phyloP scores from a whole-genome alignment of 1,140 invertebrate species.

The Aphaenogaster rudis region DNA sequence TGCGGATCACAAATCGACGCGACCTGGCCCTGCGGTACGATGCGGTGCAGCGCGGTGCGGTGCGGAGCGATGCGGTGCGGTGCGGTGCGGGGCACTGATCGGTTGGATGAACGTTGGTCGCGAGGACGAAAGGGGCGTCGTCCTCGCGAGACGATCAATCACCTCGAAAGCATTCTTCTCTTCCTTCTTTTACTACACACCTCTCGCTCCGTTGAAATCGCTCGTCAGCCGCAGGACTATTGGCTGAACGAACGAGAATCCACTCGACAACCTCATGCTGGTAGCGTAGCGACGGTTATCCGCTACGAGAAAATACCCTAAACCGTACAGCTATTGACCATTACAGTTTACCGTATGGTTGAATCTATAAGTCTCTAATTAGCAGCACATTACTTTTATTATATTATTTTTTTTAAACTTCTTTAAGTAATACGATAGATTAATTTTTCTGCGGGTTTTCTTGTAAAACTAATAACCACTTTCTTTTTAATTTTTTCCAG shows the following conservation, averaged over 20 bases:
- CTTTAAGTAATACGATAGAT: background rate
- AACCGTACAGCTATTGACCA: constrained; percentile 29
- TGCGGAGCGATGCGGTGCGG: constrained; percentile 37
- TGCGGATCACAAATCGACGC: constrained; percentile 72
- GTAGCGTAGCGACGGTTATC: constrained; percentile 29
- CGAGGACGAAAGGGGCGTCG: constrained; percentile 67
- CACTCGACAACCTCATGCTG: constrained; percentile 45
- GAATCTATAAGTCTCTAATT: constrained; percentile 35
- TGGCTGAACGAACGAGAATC: constrained; percentile 59
- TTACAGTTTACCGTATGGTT: constrained; percentile 12
- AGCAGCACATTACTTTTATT: background rate
- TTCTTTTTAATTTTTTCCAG: too few species aligned
- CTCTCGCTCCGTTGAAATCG: constrained; percentile 58
- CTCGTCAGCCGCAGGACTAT: constrained; percentile 61
- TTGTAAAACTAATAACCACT: background rate
- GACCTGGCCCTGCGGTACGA: constrained; percentile 48
- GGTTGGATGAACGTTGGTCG: constrained; percentile 58
- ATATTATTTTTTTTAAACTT: background rate
- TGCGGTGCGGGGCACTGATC: constrained; percentile 51
- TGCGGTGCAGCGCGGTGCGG: constrained; percentile 44
- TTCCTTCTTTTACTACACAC: constrained; percentile 27
- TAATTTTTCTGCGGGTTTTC: background rate
- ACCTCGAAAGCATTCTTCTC: constrained; percentile 70
- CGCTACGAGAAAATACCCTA: constrained; percentile 30
- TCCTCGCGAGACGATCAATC: constrained; percentile 76